phyloP scores from a whole-genome alignment of 2,797 vertebrate genomes.

The Argyrosomus regius region DNA sequence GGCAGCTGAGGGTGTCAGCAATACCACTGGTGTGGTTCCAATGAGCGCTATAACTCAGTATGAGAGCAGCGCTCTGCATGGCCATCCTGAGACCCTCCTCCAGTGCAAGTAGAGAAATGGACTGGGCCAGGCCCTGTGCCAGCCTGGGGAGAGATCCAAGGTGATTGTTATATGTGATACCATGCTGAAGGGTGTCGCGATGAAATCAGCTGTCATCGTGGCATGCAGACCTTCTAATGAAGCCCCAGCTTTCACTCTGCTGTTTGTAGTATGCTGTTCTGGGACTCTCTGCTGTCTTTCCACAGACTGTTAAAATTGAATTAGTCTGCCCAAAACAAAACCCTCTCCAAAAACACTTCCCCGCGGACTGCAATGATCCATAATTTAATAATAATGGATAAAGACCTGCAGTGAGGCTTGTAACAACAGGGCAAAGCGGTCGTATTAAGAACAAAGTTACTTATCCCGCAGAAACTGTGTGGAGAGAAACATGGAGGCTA shows the following conservation, averaged over 20 bases:
- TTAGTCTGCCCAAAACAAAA: constrained; percentile 50
- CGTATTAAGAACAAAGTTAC: not conserved
- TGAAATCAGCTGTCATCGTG: constrained; percentile 70
- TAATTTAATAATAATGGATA: constrained; percentile 21
- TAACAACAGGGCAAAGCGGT: constrained; percentile 2
- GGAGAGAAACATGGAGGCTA: not conserved
- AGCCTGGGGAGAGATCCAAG: constrained; percentile 54
- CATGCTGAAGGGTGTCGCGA: constrained; percentile 28
- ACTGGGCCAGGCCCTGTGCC: constrained; percentile 47
- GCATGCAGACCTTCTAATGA: constrained; percentile 61
- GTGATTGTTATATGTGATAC: constrained; percentile 63
- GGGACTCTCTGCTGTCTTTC: constrained; percentile 42
- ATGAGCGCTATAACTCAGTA: constrained; percentile 21
- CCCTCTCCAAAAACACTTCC: constrained; percentile 39
- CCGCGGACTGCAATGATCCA: constrained; percentile 38
- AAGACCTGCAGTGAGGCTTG: not conserved
- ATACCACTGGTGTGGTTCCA: constrained; percentile 30
- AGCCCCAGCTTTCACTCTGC: constrained; percentile 42
- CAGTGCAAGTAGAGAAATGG: constrained; percentile 9
- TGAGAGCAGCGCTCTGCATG: constrained; percentile 5
- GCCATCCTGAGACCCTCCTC: not conserved
- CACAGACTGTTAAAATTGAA: constrained; percentile 45
- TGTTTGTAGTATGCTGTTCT: constrained; percentile 38
- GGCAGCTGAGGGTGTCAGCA: constrained; percentile 35
- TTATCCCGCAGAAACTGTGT: not conserved